Evolutionary conservation across 2,113 vertebrate genomes (phyloP).

Genomic region (Mus spicilegus): DNA sequence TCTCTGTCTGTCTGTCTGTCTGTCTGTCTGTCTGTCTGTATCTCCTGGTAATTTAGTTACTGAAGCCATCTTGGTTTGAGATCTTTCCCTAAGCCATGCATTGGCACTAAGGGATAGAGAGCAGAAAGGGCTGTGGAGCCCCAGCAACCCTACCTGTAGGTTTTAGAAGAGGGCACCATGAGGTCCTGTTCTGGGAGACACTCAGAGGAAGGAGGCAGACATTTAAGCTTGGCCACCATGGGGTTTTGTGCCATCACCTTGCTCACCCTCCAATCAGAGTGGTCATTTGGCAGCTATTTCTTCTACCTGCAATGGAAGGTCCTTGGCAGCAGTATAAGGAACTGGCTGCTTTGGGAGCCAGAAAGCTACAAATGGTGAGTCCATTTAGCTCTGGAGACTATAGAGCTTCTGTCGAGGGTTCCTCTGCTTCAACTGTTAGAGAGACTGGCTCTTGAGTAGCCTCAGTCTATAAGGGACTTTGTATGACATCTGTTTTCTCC

Average conservation of each 20-base stretch:
- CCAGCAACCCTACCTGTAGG: not conserved
- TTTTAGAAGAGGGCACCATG: not conserved
- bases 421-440: slow-evolving; percentile 6
- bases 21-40: not conserved
- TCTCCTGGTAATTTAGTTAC: slow-evolving; percentile 26
- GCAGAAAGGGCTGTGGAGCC: not conserved
- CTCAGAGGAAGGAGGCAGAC: not conserved
- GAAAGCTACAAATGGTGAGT: not conserved
- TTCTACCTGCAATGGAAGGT: not conserved
- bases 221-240: too few relatives aligned
- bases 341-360: slow-evolving; percentile 5
- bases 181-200: not conserved
- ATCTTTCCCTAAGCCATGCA: not conserved
- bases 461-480: not conserved
- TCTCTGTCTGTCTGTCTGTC: not conserved
- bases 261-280: slow-evolving; percentile 17
- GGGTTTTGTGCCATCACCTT: not conserved
- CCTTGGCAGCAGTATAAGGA: not conserved
- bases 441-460: not conserved
- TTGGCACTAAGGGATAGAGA: not conserved
- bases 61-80: not conserved
- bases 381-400: not conserved
- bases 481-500: not conserved
- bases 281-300: not conserved
- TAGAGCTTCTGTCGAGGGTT: not conserved